These are phyloP conservation scores for Caenorhabditis elegans DNA, from an alignment of 1,140 invertebrate species.

Conservation along the genomic window DNA sequence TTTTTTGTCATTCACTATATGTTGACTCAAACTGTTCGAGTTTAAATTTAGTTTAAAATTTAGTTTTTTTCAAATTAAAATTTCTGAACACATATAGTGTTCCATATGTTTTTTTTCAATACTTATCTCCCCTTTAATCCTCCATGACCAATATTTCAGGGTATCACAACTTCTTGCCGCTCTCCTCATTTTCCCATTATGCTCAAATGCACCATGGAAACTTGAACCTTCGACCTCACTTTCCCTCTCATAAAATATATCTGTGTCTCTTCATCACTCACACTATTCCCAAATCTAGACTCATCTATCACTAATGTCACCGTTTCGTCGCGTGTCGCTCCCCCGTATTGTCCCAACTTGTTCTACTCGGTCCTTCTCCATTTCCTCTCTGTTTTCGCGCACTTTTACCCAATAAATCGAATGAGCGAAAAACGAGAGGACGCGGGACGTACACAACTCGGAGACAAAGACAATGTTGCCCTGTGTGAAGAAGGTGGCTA, in stretches of 20 bases:
- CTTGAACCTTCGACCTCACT: background rate
- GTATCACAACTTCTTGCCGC: too few relatives aligned
- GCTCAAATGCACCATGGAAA: background rate
- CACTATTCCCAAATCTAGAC: background rate
- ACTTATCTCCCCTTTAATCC: too few relatives aligned
- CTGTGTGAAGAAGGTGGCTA: background rate
- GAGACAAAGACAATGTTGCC: slow-evolving; percentile 15
- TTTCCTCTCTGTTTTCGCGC: slow-evolving; percentile 7
- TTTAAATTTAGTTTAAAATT: too few relatives aligned
- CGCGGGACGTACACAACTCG: background rate
- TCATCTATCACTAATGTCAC: background rate
- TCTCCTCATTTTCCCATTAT: too few relatives aligned
- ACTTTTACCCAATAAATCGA: slow-evolving; percentile 20
- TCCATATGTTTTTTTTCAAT: too few relatives aligned
- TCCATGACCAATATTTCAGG: too few relatives aligned
- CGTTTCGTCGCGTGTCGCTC: slow-evolving; percentile 22
- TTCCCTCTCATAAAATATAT: background rate
- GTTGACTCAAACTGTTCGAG: too few relatives aligned
- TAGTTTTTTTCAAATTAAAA: too few relatives aligned
- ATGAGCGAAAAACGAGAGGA: background rate
- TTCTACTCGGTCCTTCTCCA: background rate
- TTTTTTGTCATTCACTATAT: too few relatives aligned
- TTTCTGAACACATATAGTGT: too few relatives aligned
- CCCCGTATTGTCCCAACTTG: slow-evolving; percentile 1
- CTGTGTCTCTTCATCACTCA: background rate